phyloP scores from a whole-genome alignment of 2,797 vertebrate species.

The Cephalopachus bancanus region DNA sequence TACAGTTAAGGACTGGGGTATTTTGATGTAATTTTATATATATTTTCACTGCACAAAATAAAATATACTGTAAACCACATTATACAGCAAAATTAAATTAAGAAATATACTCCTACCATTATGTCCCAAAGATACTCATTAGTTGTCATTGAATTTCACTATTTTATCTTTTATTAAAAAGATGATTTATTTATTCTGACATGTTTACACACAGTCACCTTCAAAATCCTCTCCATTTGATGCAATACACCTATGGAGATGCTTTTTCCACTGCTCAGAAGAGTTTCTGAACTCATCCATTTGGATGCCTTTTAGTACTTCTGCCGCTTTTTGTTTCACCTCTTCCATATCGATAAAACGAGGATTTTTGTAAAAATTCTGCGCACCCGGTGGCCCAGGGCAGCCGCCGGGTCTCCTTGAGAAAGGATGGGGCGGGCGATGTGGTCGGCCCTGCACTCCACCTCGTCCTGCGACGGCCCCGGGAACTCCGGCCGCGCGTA shows the following conservation, averaged over 20 bases:
- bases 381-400: constrained; percentile 98
- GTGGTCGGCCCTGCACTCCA: constrained; percentile 97
- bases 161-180: too few species aligned
- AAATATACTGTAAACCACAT: constrained; percentile 50
- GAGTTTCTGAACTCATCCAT: too few species aligned
- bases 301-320: too few species aligned
- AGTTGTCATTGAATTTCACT: constrained; percentile 60
- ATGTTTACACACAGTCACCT: too few species aligned
- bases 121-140: constrained; percentile 7
- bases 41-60: constrained; percentile 85
- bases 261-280: too few species aligned
- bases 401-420: constrained; percentile 94
- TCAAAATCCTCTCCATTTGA: too few species aligned
- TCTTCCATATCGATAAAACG: too few species aligned
- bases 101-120: constrained; percentile 40
- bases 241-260: too few species aligned
- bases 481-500: constrained; percentile 97
- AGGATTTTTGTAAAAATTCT: too few species aligned
- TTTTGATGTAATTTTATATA: constrained; percentile 87
- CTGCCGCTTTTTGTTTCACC: too few species aligned
- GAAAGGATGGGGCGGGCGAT: constrained; percentile 95
- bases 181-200: too few species aligned
- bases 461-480: constrained; percentile 95
- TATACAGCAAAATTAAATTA: constrained; percentile 65
- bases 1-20: constrained; percentile 87